Evolutionary conservation across 2,113 vertebrate genomes (phyloP).

Genomic region (Herpetotheres cachinnans): DNA sequence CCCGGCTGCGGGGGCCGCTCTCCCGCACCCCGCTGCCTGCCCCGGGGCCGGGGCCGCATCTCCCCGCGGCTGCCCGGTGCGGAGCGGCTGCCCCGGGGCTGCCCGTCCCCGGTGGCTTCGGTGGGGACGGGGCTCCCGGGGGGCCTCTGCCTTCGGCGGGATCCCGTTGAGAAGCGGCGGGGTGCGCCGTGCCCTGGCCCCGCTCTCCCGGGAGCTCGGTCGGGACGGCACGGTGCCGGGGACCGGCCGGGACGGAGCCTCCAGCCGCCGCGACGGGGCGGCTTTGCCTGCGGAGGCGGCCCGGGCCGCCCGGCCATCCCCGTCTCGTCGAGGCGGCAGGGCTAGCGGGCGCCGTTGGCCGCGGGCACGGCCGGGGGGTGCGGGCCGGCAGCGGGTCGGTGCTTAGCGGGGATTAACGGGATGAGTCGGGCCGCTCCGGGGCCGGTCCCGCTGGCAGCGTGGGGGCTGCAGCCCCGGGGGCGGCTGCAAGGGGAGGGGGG

Average conservation of each 20-base stretch:
- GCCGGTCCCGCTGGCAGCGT: neutral
- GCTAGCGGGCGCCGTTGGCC: neutral
- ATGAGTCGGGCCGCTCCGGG: too few species aligned
- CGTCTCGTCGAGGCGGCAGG: accelerated
- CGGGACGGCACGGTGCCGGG: too few species aligned
- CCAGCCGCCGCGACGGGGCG: too few species aligned
- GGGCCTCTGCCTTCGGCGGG: neutral
- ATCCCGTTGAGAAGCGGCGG: neutral
- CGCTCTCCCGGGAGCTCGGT: neutral
- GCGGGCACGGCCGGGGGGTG: neutral
- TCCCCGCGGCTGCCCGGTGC: neutral
- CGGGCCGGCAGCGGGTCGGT: too few species aligned
- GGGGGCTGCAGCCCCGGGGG: neutral
- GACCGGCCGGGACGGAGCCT: neutral
- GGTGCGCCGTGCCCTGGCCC: neutral
- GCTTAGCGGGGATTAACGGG: neutral
- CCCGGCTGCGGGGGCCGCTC: neutral
- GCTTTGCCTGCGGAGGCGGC: neutral
- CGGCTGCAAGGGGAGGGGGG: neutral
- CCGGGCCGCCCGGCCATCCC: neutral
- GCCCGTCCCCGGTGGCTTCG: neutral
- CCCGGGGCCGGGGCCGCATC: too few species aligned
- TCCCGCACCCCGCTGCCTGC: neutral
- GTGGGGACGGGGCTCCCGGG: neutral
- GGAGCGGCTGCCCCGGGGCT: neutral